Evolutionary conservation across 1,140 invertebrate genomes (phyloP).

Genomic region (Bombus impatiens): DNA sequence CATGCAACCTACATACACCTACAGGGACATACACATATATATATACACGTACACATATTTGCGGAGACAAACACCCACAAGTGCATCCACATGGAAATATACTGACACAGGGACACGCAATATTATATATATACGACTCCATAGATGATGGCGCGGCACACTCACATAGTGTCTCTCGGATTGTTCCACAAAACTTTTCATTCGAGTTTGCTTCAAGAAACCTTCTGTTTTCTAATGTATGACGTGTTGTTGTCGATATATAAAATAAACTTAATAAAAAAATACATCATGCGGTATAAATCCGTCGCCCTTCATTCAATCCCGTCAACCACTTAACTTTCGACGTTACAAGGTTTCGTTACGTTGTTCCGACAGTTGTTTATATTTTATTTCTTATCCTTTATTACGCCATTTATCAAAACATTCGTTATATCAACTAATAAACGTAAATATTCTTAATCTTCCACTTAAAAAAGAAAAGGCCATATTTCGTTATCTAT

Average conservation of each 20-base stretch:
- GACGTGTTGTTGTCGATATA: slow-evolving; percentile 84
- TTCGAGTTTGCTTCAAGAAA: slow-evolving; percentile 84
- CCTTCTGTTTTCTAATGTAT: slow-evolving; percentile 84
- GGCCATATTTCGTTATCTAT: too few relatives aligned
- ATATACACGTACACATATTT: slow-evolving; percentile 41
- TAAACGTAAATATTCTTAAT: too few relatives aligned
- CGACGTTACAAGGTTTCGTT: neutral
- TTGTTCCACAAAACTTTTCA: slow-evolving; percentile 84
- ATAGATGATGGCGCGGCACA: slow-evolving; percentile 83
- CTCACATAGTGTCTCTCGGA: slow-evolving; percentile 83
- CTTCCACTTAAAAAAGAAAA: too few relatives aligned
- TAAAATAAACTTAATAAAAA: slow-evolving; percentile 84
- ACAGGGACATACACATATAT: slow-evolving; percentile 47
- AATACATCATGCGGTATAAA: slow-evolving; percentile 67
- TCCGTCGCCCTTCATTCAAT: slow-evolving; percentile 39
- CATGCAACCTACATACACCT: slow-evolving; percentile 54
- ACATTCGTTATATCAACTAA: too few relatives aligned
- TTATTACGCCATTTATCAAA: too few relatives aligned
- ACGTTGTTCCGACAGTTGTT: too few relatives aligned
- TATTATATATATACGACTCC: slow-evolving; percentile 83
- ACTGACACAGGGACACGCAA: slow-evolving; percentile 76
- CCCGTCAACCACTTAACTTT: neutral
- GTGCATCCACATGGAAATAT: slow-evolving; percentile 59
- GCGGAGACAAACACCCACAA: slow-evolving; percentile 56
- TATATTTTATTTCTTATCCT: too few relatives aligned